These are phyloP conservation scores for Aphidius colemani DNA, from an alignment of 2,888 invertebrate genomes.

Conservation along the genomic window DNA sequence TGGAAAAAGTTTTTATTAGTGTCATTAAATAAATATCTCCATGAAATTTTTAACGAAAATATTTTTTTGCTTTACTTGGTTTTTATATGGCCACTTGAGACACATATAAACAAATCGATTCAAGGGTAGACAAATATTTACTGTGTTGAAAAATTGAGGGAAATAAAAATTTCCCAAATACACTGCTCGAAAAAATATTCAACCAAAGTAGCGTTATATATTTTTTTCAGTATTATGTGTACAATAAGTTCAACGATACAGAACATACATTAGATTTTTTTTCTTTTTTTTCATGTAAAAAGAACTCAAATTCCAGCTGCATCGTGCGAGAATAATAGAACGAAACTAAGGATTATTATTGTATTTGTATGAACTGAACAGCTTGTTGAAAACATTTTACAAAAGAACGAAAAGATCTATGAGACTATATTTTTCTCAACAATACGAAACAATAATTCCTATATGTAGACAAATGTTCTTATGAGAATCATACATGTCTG, in stretches of 20 bases:
- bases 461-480: conserved; percentile 25
- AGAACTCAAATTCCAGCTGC: conserved; percentile 39
- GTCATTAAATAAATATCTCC: no score
- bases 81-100: background rate
- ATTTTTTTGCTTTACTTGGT: background rate
- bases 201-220: background rate
- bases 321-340: conserved; percentile 44
- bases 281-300: no score
- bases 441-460: conserved; percentile 31
- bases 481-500: background rate
- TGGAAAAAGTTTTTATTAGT: no score
- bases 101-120: no score
- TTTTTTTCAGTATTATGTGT: background rate
- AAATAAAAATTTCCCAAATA: no score
- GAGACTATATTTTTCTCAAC: conserved; percentile 2
- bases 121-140: no score
- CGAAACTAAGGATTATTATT: conserved; percentile 26
- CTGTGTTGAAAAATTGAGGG: no score
- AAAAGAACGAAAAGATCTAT: conserved; percentile 21
- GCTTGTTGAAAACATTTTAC: conserved; percentile 36
- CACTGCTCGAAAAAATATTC: background rate
- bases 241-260: conserved; percentile 29
- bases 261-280: conserved; percentile 9
- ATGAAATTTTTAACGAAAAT: no score
- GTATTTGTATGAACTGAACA: conserved; percentile 34